Base-by-base conservation (phyloP, 2,888 invertebrate genomes). In the Microdon myrmicae region DNA sequence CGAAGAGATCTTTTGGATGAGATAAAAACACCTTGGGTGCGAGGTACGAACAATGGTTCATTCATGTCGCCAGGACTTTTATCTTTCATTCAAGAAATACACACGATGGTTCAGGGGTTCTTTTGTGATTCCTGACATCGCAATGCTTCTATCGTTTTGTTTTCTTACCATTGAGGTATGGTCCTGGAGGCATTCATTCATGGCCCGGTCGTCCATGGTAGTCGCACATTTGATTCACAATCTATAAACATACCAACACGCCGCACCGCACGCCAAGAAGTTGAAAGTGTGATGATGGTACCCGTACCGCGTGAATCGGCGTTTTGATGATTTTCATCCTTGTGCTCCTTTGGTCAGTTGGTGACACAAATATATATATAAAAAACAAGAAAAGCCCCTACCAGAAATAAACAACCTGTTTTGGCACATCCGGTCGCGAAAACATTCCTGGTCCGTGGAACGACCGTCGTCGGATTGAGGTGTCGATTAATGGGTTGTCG, bases 401-500 rank as follows among this genome's bases (percentile, higher is more conserved):
- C 26, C 8, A 43, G 45, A 54, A 51, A 41, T 10, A 45, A 58
- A 64, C 58, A 76, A 76, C 76, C 77, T 75, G 77, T 77, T 78
- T 75, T 76, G 75, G 75, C 71, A 77, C 77, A 78, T 77, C 77
- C 77, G 77, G 77, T 78, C 74, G 77, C 74, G 74, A 75, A 51
- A 58, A 38, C n/a, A n/a, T 43, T 64, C 58, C 23, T 31, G 19
- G 31, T 39, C 51, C 35, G 26, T 41, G 45, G 25, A 47, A 51
- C n/a, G n/a, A n/a, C 13, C 41, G 51, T 51, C 58, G 41, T 53
- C 43, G 23, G 58, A 43, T 37, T 34, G 32, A 47, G 53, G 51
- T 58, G 53, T 43, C 47, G 51, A 58, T 58, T 58, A 47, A 47
- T 43, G 51, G 51, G 58, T n/a, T n/a, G n/a, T 53, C 58, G 51